Conservation (phyloP, 2,888 invertebrate species). For the Tenthredo distinguenda region DNA sequence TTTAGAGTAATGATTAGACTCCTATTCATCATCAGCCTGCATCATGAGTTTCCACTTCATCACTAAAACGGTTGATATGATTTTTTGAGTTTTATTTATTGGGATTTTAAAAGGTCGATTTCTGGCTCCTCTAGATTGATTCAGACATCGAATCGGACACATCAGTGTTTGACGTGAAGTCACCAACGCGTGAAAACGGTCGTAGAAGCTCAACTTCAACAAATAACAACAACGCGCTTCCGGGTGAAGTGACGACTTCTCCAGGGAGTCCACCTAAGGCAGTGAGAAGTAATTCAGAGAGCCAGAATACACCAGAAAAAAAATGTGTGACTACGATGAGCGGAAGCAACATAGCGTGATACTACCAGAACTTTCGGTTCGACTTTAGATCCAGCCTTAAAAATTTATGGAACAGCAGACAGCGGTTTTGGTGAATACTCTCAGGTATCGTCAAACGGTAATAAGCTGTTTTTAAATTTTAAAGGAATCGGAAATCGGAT, state of each 20-base stretch:
- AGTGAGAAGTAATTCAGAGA: conserved; percentile 80
- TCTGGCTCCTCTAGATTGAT: conserved; percentile 79
- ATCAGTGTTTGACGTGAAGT: conserved; percentile 82
- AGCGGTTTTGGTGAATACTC: conserved; percentile 70
- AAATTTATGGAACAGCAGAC: conserved; percentile 73
- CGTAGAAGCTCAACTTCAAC: conserved; percentile 78
- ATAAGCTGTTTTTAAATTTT: conserved; percentile 18
- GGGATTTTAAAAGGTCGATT: conserved; percentile 16
- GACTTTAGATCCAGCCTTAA: conserved; percentile 74
- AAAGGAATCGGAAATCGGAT: not conserved
- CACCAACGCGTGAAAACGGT: conserved; percentile 78
- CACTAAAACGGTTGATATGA: not conserved
- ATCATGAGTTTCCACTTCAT: not conserved
- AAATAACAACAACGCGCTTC: conserved; percentile 79
- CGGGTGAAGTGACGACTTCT: conserved; percentile 75
- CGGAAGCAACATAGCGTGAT: conserved; percentile 82
- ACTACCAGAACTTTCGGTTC: conserved; percentile 75
- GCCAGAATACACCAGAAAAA: conserved; percentile 80
- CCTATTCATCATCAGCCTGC: not conserved
- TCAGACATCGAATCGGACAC: conserved; percentile 83
- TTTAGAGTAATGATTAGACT: not conserved
- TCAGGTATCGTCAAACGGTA: not conserved
- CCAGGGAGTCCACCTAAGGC: conserved; percentile 76
- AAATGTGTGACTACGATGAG: conserved; percentile 82
- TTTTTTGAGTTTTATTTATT: not conserved